Evolutionary conservation across 2,113 vertebrate species (phyloP).

Genomic region (Coturnix japonica): DNA sequence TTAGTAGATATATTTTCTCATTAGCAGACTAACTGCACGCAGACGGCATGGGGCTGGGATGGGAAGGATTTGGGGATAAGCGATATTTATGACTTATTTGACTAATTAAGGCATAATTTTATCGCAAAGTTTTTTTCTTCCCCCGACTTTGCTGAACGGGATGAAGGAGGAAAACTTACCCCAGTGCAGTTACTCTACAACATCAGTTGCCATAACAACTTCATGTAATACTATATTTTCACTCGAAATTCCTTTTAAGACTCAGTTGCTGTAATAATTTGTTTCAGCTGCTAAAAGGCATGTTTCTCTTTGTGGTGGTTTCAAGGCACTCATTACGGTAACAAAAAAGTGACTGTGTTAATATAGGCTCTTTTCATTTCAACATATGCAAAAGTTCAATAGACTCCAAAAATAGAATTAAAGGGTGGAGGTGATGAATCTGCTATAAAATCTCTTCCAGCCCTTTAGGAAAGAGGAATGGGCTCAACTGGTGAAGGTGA

Average conservation of each 20-base stretch:
- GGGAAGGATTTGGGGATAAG: conserved; percentile 79
- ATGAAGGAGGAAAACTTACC: conserved; percentile 79
- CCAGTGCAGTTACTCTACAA: conserved; percentile 81
- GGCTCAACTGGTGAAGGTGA: conserved; percentile 31
- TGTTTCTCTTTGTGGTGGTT: conserved; percentile 81
- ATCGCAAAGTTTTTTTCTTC: conserved; percentile 73
- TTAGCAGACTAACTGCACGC: conserved; percentile 76
- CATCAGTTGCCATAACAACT: conserved; percentile 86
- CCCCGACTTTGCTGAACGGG: conserved; percentile 77
- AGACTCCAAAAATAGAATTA: conserved; percentile 62
- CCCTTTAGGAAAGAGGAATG: conserved; percentile 33
- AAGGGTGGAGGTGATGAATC: conserved; percentile 55
- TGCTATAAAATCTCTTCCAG: conserved; percentile 38
- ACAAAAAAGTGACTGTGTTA: conserved; percentile 74
- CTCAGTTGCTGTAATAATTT: conserved; percentile 82
- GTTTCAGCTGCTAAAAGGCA: conserved; percentile 81
- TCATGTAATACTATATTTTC: conserved; percentile 81
- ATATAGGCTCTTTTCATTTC: conserved; percentile 72
- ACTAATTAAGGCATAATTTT: conserved; percentile 82
- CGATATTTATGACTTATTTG: conserved; percentile 82
- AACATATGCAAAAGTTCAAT: conserved; percentile 64
- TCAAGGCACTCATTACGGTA: conserved; percentile 77
- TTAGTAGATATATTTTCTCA: conserved; percentile 82
- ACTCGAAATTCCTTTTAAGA: conserved; percentile 83
- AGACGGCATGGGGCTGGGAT: conserved; percentile 69